Evolutionary conservation across 64 coral and sea anemone species (phyloP).

Genomic region (Montipora cactus): DNA sequence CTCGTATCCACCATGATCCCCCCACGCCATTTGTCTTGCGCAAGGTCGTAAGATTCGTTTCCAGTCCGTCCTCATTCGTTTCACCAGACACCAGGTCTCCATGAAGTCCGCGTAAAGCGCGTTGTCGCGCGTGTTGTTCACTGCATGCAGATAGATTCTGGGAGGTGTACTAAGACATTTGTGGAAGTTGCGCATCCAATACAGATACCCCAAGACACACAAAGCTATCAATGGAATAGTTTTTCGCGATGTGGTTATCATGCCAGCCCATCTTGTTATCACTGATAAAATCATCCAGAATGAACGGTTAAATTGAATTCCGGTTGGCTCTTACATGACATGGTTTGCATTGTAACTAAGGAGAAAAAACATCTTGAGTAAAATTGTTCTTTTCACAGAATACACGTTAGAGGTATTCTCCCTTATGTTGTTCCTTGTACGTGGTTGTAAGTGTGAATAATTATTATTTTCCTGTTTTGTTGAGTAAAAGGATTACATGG

Average conservation of each 20-base stretch:
- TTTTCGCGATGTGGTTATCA: constrained; percentile 1
- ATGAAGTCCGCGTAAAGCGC: constrained; percentile 52
- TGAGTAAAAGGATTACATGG: no score
- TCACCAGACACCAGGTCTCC: constrained; percentile 68
- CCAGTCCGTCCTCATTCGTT: constrained; percentile 66
- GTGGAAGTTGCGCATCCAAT: background rate
- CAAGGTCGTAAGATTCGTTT: constrained; percentile 61
- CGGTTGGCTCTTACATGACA: background rate
- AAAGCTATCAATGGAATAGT: background rate
- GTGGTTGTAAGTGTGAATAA: no score
- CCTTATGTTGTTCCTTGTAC: no score
- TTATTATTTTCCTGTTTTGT: no score
- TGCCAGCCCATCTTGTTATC: background rate
- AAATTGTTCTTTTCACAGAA: background rate
- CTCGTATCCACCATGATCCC: background rate
- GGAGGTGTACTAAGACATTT: background rate
- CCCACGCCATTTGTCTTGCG: constrained; percentile 59
- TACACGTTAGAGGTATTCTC: no score
- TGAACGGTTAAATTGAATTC: background rate
- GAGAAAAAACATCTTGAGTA: background rate
- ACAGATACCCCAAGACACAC: constrained; percentile 16
- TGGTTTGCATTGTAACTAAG: background rate
- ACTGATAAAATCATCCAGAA: constrained; percentile 29
- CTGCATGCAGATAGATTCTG: background rate
- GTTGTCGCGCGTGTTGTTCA: constrained; percentile 12